Conservation (phyloP, 2,888 invertebrate species). For the Osedax fenrisi region DNA sequence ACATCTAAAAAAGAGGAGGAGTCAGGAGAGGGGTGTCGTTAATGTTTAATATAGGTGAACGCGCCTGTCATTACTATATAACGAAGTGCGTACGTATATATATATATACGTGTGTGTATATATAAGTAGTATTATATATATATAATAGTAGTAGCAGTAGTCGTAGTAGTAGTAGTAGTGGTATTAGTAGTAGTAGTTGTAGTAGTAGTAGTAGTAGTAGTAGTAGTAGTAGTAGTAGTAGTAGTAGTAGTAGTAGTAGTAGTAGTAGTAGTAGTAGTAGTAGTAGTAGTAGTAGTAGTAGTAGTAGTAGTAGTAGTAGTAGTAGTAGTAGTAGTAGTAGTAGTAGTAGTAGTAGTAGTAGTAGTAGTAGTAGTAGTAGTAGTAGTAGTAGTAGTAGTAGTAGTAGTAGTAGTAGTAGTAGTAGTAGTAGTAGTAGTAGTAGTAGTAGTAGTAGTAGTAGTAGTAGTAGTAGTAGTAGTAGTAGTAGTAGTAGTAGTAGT, state of each 20-base stretch:
- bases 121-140: too few species aligned
- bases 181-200: too few species aligned
- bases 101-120: too few species aligned
- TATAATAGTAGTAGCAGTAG: too few species aligned
- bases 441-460: slow-evolving; percentile 2
- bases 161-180: too few species aligned
- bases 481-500: slow-evolving; percentile 2
- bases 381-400: not conserved
- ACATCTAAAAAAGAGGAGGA: too few species aligned
- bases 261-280: slow-evolving; percentile 2
- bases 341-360: slow-evolving; percentile 2
- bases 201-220: slow-evolving; percentile 2
- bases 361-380: slow-evolving; percentile 2
- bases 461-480: slow-evolving; percentile 2
- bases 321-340: slow-evolving; percentile 2
- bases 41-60: too few species aligned
- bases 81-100: too few species aligned
- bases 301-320: slow-evolving; percentile 2
- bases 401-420: not conserved
- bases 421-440: slow-evolving; percentile 2
- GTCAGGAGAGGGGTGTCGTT: too few species aligned
- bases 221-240: slow-evolving; percentile 2
- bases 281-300: slow-evolving; percentile 2
- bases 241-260: slow-evolving; percentile 2
- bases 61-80: too few species aligned